Conservation (phyloP, 2,888 invertebrate species). For the Mesodorylaimus sp. region DNA sequence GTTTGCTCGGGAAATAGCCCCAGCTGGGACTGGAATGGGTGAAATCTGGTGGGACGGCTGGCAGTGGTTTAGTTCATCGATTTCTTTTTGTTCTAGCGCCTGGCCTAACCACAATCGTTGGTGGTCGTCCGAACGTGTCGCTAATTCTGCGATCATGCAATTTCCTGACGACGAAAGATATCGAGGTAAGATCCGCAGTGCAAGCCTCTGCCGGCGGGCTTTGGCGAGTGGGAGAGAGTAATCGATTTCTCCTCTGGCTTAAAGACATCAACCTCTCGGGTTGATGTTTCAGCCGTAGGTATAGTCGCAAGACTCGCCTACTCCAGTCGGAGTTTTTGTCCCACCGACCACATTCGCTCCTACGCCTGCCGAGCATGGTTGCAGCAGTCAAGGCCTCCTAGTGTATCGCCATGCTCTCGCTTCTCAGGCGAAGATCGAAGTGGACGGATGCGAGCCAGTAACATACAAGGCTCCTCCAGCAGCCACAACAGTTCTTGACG, state of each 20-base stretch:
- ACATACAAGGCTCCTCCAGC: too few relatives aligned
- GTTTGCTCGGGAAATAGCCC: conserved; percentile 36
- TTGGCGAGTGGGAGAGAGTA: too few relatives aligned
- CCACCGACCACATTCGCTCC: too few relatives aligned
- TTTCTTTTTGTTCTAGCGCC: conserved; percentile 29
- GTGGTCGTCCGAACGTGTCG: conserved; percentile 37
- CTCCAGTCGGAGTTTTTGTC: too few relatives aligned
- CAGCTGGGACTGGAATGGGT: conserved; percentile 40
- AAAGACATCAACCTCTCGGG: too few relatives aligned
- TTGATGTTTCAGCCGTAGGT: too few relatives aligned
- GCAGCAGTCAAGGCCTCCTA: conserved; percentile 15
- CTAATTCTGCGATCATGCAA: conserved; percentile 36
- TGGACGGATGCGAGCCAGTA: too few relatives aligned
- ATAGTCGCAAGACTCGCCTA: too few relatives aligned
- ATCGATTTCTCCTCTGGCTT: too few relatives aligned
- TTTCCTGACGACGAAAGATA: conserved; percentile 33
- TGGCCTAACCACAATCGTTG: conserved; percentile 35
- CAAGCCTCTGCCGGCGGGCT: too few relatives aligned
- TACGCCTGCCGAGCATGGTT: too few relatives aligned
- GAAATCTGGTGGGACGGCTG: conserved; percentile 9
- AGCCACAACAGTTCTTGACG: too few relatives aligned
- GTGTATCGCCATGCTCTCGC: neutral
- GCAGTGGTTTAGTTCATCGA: conserved; percentile 1
- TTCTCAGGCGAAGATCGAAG: conserved; percentile 25
- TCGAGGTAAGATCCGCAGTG: conserved; percentile 14